Conservation (phyloP, 2,797 vertebrate species). For the Hydrophis major region DNA sequence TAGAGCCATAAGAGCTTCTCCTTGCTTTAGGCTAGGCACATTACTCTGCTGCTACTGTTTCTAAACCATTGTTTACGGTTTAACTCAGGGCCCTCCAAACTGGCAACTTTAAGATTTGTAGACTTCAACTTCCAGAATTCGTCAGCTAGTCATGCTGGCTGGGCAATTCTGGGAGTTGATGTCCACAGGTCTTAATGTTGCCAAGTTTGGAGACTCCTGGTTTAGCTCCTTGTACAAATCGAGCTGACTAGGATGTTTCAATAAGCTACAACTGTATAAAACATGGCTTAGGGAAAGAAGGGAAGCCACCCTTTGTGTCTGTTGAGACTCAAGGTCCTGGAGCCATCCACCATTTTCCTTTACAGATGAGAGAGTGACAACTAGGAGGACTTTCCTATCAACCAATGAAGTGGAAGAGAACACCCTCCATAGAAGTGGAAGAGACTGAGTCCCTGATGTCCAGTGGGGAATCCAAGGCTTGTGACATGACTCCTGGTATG, state of each 20-base stretch:
- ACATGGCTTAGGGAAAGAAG: not conserved
- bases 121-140: too few species aligned
- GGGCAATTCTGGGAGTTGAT: too few species aligned
- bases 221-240: not conserved
- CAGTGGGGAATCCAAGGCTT: not conserved
- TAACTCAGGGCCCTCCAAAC: not conserved
- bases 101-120: too few species aligned
- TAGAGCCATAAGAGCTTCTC: not conserved
- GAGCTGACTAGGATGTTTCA: not conserved
- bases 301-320: not conserved
- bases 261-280: not conserved
- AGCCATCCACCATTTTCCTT: not conserved
- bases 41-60: not conserved
- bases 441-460: not conserved
- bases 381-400: not conserved
- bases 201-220: not conserved
- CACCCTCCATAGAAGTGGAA: not conserved
- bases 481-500: not conserved
- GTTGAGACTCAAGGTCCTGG: not conserved
- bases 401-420: not conserved
- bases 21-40: not conserved
- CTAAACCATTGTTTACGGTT: not conserved
- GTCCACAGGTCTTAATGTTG: too few species aligned
- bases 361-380: not conserved
- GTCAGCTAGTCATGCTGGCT: too few species aligned